Percentiles rank a stretch among this genome's conserved stretches.
Conservation (phyloP, 2,113 vertebrate species). For the Diphyllodes magnificus region DNA sequence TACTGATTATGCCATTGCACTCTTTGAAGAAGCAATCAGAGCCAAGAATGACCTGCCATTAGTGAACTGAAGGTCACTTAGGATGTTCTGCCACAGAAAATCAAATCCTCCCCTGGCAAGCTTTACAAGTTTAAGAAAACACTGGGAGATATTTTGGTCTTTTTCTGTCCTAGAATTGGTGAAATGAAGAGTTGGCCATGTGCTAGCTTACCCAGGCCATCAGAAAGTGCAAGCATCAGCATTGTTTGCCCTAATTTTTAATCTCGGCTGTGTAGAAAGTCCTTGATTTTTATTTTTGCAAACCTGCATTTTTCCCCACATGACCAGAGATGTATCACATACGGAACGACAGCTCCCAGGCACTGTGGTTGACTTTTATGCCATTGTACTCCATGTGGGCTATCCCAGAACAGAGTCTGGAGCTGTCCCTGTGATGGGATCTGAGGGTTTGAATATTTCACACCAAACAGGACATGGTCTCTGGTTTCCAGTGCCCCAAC, state of each 20-base stretch:
- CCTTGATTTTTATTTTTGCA: not conserved
- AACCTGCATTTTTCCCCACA: not conserved
- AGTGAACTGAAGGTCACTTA: not conserved
- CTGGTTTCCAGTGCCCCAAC: not conserved
- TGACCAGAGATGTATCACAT: not conserved
- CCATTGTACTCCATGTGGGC: not conserved
- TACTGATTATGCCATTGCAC: not conserved
- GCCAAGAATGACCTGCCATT: not conserved
- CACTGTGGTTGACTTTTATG: not conserved
- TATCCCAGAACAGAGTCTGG: not conserved
- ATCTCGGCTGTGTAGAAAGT: not conserved
- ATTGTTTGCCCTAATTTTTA: not conserved
- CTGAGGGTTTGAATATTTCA: not conserved
- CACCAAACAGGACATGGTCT: not conserved
- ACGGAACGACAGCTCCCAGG: fast-evolving
- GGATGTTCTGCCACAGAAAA: not conserved
- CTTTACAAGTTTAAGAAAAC: not conserved
- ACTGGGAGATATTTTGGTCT: not conserved
- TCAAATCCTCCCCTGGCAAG: not conserved
- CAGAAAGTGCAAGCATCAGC: not conserved
- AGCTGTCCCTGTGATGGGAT: not conserved
- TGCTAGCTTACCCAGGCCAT: not conserved
- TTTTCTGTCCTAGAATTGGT: not conserved
- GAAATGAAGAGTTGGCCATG: not conserved
- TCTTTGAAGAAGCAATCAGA: not conserved